These are phyloP conservation scores for Crypturellus undulatus DNA, from an alignment of 2,113 vertebrate species.

Conservation along the genomic window DNA sequence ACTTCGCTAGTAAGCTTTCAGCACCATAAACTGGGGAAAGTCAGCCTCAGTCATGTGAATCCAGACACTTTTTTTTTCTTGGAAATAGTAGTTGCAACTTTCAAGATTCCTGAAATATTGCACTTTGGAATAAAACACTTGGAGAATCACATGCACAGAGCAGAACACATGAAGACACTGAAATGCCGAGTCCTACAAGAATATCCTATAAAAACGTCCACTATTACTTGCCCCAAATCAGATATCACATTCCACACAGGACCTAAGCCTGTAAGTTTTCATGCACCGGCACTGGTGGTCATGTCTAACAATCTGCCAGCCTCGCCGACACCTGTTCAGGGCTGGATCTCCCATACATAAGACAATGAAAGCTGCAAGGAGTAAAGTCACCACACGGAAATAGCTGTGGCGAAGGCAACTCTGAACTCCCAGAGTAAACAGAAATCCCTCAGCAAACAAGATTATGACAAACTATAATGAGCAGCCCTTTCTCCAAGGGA, in stretches of 20 bases:
- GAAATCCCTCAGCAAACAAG: too few species aligned
- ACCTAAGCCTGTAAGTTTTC: neutral
- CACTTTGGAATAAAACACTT: neutral
- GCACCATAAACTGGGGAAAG: neutral
- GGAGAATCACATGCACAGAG: neutral
- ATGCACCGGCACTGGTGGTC: neutral
- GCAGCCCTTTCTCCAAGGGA: neutral
- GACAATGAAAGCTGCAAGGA: neutral
- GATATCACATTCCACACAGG: neutral
- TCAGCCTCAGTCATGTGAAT: neutral
- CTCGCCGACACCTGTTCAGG: neutral
- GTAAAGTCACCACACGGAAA: neutral
- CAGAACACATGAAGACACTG: neutral
- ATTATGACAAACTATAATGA: neutral
- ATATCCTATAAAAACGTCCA: neutral
- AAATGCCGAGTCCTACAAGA: neutral
- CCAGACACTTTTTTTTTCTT: neutral
- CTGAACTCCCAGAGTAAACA: neutral
- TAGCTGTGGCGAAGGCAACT: neutral
- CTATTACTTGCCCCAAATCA: neutral
- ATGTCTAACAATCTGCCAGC: neutral
- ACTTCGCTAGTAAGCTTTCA: neutral
- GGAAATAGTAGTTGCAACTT: neutral
- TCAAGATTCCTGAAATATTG: neutral
- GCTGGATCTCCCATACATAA: neutral